A percentile compares a stretch with the other conserved stretches of the same genome.
phyloP scores from a whole-genome alignment of 2,797 vertebrate genomes.

The Enteromius mattozi region DNA sequence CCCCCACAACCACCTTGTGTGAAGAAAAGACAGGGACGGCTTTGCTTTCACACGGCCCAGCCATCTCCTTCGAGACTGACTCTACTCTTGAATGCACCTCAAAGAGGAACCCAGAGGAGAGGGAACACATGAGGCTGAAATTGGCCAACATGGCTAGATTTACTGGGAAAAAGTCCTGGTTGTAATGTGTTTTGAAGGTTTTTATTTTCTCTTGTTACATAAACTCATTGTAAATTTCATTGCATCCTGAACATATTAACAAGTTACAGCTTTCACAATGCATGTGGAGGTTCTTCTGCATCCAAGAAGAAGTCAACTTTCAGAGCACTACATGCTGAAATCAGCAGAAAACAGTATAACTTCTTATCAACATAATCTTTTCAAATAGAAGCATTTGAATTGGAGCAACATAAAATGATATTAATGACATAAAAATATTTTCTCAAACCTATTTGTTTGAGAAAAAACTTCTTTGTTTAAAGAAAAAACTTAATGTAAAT shows the following conservation, averaged over 20 bases:
- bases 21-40: constrained; percentile 64
- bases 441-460: neutral
- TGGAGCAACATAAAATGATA: neutral
- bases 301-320: neutral
- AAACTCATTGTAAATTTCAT: neutral
- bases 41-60: constrained; percentile 65
- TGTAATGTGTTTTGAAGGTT: constrained; percentile 60
- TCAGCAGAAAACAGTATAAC: neutral
- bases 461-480: neutral
- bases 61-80: constrained; percentile 78
- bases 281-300: neutral
- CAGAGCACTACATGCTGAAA: neutral
- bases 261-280: neutral
- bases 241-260: neutral
- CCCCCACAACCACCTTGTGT: constrained; percentile 56
- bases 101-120: constrained; percentile 67
- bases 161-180: constrained; percentile 76
- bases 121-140: constrained; percentile 60
- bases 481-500: neutral
- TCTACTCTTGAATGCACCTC: constrained; percentile 72
- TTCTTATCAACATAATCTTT: neutral
- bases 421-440: too few species aligned
- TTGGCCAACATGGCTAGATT: constrained; percentile 66
- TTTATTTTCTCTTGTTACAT: constrained; percentile 13
- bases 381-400: neutral